Evolutionary conservation across 2,113 vertebrate genomes (phyloP).

Genomic region (Camelus bactrianus): DNA sequence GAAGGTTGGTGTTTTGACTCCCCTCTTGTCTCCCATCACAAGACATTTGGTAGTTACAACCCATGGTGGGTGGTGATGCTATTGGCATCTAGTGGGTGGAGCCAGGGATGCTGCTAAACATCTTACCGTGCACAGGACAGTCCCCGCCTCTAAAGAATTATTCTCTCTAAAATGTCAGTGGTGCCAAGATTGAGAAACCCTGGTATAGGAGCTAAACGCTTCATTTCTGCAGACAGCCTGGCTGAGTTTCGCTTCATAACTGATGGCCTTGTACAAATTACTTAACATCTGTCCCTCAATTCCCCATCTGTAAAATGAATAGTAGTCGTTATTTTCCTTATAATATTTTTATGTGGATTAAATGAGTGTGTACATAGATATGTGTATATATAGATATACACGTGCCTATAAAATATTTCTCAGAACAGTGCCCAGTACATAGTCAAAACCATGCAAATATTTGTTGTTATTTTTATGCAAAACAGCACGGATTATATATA

Average conservation of each 20-base stretch:
- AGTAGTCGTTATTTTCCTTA: not conserved
- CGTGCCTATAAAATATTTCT: not conserved
- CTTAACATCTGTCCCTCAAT: not conserved
- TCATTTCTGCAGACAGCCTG: not conserved
- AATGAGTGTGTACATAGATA: not conserved
- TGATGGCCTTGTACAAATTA: not conserved
- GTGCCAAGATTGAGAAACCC: not conserved
- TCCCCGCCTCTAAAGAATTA: not conserved
- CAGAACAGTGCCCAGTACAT: not conserved
- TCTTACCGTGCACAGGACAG: not conserved
- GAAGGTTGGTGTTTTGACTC: not conserved
- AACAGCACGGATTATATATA: not conserved
- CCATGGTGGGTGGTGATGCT: not conserved
- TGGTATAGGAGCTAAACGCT: not conserved
- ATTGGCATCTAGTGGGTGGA: not conserved
- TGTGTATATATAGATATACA: too few relatives aligned
- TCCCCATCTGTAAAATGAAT: not conserved
- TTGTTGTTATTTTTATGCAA: slow-evolving; percentile 12
- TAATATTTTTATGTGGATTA: not conserved
- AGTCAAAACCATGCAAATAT: not conserved
- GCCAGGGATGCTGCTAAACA: not conserved
- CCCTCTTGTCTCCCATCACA: not conserved
- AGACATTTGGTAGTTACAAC: not conserved
- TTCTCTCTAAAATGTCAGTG: not conserved
- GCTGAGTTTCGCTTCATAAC: not conserved